A percentile compares a stretch with the other conserved stretches of the same genome.
phyloP scores from a whole-genome alignment of 2,797 vertebrate genomes.

The Ibycter americanus region DNA sequence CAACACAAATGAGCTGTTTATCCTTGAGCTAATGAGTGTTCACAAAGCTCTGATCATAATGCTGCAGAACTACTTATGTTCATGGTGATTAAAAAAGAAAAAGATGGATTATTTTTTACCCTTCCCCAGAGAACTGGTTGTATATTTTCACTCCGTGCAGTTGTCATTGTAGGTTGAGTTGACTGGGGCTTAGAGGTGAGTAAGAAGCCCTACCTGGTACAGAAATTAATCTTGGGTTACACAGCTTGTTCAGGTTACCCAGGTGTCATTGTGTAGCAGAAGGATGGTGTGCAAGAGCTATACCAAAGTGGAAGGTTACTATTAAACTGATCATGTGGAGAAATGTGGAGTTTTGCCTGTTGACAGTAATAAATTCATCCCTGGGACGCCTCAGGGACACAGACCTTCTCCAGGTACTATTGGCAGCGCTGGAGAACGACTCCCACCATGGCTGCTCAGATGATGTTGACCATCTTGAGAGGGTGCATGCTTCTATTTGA shows the following conservation, averaged over 20 bases:
- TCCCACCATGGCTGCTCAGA: rapidly evolving
- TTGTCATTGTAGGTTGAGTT: not conserved
- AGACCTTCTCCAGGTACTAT: rapidly evolving
- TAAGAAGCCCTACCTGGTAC: not conserved
- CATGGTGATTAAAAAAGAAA: not conserved
- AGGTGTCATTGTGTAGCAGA: rapidly evolving
- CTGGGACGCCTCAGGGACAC: rapidly evolving
- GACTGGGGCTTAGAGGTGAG: not conserved
- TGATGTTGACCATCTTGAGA: not conserved
- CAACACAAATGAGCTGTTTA: not conserved
- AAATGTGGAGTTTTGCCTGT: not conserved
- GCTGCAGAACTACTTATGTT: slow-evolving; percentile 1
- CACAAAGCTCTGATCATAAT: not conserved
- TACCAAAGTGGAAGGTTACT: not conserved
- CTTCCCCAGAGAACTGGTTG: not conserved
- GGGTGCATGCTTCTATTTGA: not conserved
- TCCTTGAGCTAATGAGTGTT: not conserved
- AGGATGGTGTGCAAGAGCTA: not conserved
- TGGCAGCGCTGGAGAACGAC: not conserved
- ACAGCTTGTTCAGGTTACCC: not conserved
- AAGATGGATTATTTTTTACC: not conserved
- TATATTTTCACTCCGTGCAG: not conserved
- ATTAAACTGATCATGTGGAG: not conserved
- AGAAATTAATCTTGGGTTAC: not conserved
- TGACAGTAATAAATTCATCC: not conserved